Percentiles rank a stretch among this genome's conserved stretches.
Evolutionary conservation across 2,113 vertebrate species (phyloP).

Genomic region (Callionymus lyra): DNA sequence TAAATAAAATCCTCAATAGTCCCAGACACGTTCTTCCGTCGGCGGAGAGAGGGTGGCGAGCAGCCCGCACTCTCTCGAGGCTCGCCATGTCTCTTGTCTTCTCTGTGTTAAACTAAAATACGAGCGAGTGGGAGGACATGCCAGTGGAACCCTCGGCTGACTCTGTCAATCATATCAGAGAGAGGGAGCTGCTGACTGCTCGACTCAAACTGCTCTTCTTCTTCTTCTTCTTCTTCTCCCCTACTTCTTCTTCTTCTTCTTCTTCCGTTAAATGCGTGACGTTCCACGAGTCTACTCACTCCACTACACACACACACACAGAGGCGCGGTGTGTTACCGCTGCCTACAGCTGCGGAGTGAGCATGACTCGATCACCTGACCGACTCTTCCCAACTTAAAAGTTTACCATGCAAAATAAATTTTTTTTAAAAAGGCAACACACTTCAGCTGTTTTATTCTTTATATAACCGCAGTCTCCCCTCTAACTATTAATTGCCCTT

Average conservation of each 20-base stretch:
- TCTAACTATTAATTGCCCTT: too few species aligned
- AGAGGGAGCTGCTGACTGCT: conserved; percentile 14
- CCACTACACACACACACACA: neutral
- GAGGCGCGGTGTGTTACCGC: neutral
- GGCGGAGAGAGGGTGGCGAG: conserved; percentile 20
- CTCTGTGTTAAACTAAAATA: conserved; percentile 21
- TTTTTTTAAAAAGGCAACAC: too few species aligned
- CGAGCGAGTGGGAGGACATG: conserved; percentile 39
- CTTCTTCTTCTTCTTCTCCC: conserved; percentile 3
- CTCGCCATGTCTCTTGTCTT: conserved; percentile 59
- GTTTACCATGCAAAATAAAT: too few species aligned
- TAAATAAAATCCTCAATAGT: conserved; percentile 69
- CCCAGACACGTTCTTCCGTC: conserved; percentile 50
- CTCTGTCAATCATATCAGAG: conserved; percentile 56
- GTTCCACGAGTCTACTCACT: conserved; percentile 3
- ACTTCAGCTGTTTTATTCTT: too few species aligned
- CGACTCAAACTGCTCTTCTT: conserved; percentile 20
- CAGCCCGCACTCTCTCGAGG: conserved; percentile 30
- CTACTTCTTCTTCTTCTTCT: conserved; percentile 8
- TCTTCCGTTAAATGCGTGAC: conserved; percentile 18
- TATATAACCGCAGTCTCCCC: too few species aligned
- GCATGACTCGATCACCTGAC: too few species aligned
- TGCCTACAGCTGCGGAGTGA: too few species aligned
- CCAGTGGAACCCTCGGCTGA: conserved; percentile 46
- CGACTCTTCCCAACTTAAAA: too few species aligned